Percentiles rank a stretch among this genome's conserved stretches.
phyloP scores from a whole-genome alignment of 92 coral and sea anemone genomes.

The Porites rus region DNA sequence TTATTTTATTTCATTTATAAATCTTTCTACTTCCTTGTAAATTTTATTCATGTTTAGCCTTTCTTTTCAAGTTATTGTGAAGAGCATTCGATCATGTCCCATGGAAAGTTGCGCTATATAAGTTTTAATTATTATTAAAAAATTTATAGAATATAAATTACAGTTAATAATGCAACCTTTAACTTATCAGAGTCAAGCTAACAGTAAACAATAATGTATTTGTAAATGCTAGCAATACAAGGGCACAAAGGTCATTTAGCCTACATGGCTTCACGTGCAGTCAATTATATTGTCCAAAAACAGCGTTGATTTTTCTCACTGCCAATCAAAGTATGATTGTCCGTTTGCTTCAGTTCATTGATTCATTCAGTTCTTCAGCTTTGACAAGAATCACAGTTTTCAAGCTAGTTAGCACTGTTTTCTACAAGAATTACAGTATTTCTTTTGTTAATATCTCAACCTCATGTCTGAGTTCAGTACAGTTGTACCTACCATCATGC shows the following conservation, averaged over 20 bases:
- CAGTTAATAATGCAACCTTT: slow-evolving; percentile 14
- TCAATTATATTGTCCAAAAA: slow-evolving; percentile 2
- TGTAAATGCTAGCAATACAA: slow-evolving; percentile 17
- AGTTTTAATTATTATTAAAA: background rate
- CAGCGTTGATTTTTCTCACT: background rate
- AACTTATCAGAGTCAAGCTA: slow-evolving; percentile 14
- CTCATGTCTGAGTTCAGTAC: too few relatives aligned
- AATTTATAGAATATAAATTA: slow-evolving; percentile 20
- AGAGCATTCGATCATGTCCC: too few relatives aligned
- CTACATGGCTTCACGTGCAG: slow-evolving; percentile 3
- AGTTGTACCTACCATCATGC: too few relatives aligned
- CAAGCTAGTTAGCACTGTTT: background rate
- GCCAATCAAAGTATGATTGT: background rate
- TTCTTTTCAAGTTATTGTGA: too few relatives aligned
- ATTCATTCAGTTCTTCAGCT: background rate
- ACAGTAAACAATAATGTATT: slow-evolving; percentile 1
- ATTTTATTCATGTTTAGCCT: too few relatives aligned
- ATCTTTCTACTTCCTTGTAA: too few relatives aligned
- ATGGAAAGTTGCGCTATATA: too few relatives aligned
- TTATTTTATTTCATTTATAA: too few relatives aligned
- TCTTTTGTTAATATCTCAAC: too few relatives aligned
- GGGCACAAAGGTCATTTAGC: slow-evolving; percentile 3
- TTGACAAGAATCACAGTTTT: slow-evolving; percentile 4
- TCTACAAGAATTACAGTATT: too few relatives aligned
- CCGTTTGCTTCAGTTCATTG: slow-evolving; percentile 9